A percentile compares a stretch with the other conserved stretches of the same genome.
phyloP scores from a whole-genome alignment of 2,888 invertebrate species.

The Ophonus ardosiacus region DNA sequence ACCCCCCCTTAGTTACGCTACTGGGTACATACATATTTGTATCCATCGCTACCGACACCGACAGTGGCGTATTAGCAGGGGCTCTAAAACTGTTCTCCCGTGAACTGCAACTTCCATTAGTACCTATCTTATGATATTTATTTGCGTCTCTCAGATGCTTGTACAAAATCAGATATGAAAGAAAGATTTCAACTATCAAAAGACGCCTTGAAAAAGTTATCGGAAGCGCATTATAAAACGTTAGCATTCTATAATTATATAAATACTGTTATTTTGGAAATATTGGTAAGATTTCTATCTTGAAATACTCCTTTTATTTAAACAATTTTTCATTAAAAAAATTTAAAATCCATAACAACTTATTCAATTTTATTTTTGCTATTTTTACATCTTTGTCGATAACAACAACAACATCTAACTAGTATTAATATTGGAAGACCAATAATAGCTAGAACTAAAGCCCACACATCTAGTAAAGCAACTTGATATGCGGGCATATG shows the following conservation, averaged over 20 bases:
- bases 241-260: too few species aligned
- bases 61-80: conserved; percentile 95
- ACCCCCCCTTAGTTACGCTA: too few species aligned
- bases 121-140: conserved; percentile 83
- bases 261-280: too few species aligned
- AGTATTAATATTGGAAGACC: conserved; percentile 3
- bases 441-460: conserved; percentile 37
- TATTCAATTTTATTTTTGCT: conserved; percentile 8
- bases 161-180: conserved; percentile 34
- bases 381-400: not conserved
- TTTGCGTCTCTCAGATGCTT: conserved; percentile 65
- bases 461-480: conserved; percentile 64
- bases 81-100: conserved; percentile 96
- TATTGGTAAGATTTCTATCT: too few species aligned
- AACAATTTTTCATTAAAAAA: too few species aligned
- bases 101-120: conserved; percentile 93
- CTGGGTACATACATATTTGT: too few species aligned
- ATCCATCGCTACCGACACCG: conserved; percentile 77
- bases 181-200: conserved; percentile 55
- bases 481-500: conserved; percentile 65
- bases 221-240: conserved; percentile 88
- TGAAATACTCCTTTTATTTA: too few species aligned
- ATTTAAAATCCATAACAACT: too few species aligned
- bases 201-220: conserved; percentile 77
- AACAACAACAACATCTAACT: conserved; percentile 1